These are phyloP conservation scores for Sebastolobus alascanus DNA, from an alignment of 2,797 vertebrate genomes.

Conservation along the genomic window DNA sequence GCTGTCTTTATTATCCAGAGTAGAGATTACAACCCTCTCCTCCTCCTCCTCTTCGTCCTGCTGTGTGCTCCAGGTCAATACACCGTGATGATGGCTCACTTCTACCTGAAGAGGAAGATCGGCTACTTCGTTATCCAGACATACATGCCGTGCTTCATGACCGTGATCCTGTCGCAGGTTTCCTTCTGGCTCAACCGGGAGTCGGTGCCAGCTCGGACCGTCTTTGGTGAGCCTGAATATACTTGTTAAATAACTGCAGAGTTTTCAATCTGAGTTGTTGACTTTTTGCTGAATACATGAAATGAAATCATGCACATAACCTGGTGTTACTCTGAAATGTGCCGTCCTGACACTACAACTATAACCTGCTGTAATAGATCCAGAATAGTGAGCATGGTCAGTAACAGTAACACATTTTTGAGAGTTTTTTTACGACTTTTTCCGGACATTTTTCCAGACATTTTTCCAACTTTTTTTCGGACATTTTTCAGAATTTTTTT, in stretches of 20 bases:
- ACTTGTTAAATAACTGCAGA: no score
- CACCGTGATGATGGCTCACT: constrained; percentile 98
- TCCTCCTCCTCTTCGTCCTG: constrained; percentile 25
- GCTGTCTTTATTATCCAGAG: no score
- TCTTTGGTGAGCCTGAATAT: constrained; percentile 89
- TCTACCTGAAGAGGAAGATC: constrained; percentile 98
- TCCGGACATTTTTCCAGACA: no score
- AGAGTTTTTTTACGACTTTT: no score
- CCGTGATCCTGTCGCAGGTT: constrained; percentile 97
- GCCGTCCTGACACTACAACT: constrained; percentile 6
- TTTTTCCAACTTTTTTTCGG: no score
- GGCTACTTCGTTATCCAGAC: constrained; percentile 99
- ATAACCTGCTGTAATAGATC: constrained; percentile 33
- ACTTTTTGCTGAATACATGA: neutral
- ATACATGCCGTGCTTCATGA: constrained; percentile 99
- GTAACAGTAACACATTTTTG: constrained; percentile 65
- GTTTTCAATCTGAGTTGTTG: neutral
- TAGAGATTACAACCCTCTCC: neutral
- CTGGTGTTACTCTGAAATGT: constrained; percentile 21
- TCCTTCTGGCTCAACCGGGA: constrained; percentile 99
- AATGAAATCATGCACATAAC: neutral
- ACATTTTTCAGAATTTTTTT: no score
- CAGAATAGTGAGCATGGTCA: neutral
- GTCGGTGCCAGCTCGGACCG: constrained; percentile 96
- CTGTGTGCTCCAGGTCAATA: constrained; percentile 90